Evolutionary conservation across 37 sponge, comb jelly and placozoan genomes (phyloP), one percentile per base, ranked within the genome.

Genomic region (Petrosia ficiformis): DNA sequence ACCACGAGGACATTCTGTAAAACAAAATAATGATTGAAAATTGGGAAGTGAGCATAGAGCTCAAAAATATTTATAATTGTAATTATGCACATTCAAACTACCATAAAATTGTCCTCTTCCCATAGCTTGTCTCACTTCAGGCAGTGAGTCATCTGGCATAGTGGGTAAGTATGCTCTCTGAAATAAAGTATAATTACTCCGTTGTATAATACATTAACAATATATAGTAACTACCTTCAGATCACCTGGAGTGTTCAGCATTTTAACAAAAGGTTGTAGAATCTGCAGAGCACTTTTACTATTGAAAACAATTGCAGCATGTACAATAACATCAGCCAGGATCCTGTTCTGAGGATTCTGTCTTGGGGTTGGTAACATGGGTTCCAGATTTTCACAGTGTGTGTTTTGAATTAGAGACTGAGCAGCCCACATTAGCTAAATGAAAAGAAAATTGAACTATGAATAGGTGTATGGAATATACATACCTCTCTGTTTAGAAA

Each of bases 121-220:
- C 3, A 74, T 2, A 4, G 36, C 34, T 19, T 57, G 25, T 40
- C 57, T 25, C 16, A 52, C 75, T n/a, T 57, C 59, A 57, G 39
- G 59, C 4, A 74, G 60, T 25, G 60, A 4, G 35, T 74, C 75
- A 14, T 74, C 60, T 37, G 75, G 75, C 89, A 89, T 89, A 16
- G 89, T 84, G 4, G 89, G 89, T 30, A 89, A 67, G 64, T 76
- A 89, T 38, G 70, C 68, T 65, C 63, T 56, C 88, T 88, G 42
- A 32, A 67, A 38, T 24, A 36, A 44, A 28, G 74, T 54, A 61
- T 44, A 29, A 61, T 36, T n/a, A n/a, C n/a, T n/a, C n/a, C n/a
- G n/a, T n/a, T n/a, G n/a, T n/a, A n/a, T n/a, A n/a, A n/a, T n/a
- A n/a, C n/a, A 33, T 30, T 33, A 11, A 42, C 8, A 21, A 11